These are phyloP conservation scores for Eremophila alpestris DNA, from an alignment of 2,797 vertebrate genomes.

Conservation along the genomic window DNA sequence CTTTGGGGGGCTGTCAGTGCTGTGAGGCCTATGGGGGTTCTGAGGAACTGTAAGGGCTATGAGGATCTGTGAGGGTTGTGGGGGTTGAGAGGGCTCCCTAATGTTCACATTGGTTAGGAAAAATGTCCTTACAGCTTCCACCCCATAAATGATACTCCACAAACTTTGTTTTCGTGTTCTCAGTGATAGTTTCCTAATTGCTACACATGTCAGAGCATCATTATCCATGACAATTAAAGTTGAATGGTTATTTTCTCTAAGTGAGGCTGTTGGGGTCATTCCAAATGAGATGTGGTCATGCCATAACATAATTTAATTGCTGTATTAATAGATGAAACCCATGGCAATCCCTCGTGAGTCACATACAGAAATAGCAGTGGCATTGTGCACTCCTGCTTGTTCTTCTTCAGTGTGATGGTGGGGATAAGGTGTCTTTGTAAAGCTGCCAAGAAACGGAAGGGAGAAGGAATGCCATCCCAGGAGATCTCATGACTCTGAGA, in stretches of 20 bases:
- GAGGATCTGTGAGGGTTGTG: background rate
- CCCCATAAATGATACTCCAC: background rate
- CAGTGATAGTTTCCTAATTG: background rate
- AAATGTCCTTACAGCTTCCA: background rate
- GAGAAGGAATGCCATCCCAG: background rate
- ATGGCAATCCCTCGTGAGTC: rapidly evolving
- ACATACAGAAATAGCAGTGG: background rate
- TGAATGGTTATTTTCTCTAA: background rate
- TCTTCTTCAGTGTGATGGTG: background rate
- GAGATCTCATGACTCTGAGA: constrained; percentile 26
- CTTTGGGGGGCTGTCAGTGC: background rate
- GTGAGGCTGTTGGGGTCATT: background rate
- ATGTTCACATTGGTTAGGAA: background rate
- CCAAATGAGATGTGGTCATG: background rate
- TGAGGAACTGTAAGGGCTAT: background rate
- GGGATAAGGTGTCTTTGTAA: background rate
- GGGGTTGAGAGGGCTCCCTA: background rate
- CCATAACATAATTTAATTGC: background rate
- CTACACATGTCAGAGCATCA: background rate
- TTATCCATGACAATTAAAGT: background rate
- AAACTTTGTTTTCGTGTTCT: background rate
- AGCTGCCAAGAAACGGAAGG: background rate
- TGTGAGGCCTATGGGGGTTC: no score
- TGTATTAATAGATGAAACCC: background rate
- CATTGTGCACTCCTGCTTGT: background rate